Base-by-base conservation (phyloP, 2,797 vertebrate species). In the Pagetopsis macropterus region DNA sequence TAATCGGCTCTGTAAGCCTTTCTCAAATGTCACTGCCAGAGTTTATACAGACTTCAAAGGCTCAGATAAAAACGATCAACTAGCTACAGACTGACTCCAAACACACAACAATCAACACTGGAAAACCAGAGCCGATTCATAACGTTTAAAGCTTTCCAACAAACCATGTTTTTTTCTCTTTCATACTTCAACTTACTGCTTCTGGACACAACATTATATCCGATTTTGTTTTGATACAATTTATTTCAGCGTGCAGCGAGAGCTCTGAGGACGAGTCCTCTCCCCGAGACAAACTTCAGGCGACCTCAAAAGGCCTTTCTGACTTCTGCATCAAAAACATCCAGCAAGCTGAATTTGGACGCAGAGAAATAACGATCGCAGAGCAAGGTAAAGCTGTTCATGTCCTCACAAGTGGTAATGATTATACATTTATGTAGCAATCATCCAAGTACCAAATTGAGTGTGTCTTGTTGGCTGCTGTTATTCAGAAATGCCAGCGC, bases 271-370 rank as follows among this genome's bases (percentile, higher is more conserved):
- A 96, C 31, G 96, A 96, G 79, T 87, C 92, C 1, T 95, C 95
- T 1, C 96, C 96, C 0, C 87, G 94, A 65, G 95, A 96, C 82
- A 96, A 94, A 57, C 91, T 94, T 83, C 97, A 98, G 90, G 96
- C 92, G 72, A 97, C 93, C 77, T 96, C 96, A 50, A 95, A 95
- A 62, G 97, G 95, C 79, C 91, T 89, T 65, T 92, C 93, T 0
- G 96, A 98, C 70, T 98, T 98, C 92, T 98, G 97, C 23, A 94
- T 99, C 75, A 99, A 97, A 83, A 96, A 96, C 90, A 98, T 99
- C 84, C 95, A 95, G 41, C 95, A 96, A 87, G 96, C 97, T 0
- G 94, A 94, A 4, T 96, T 96, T 46, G 98, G 98, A 58, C 96
- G 97, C 65, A 93, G 93, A 78, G 96, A 97, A 89, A 98, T 99